Conservation (phyloP, 2,888 invertebrate genomes). For the Tiliacea aurago region DNA sequence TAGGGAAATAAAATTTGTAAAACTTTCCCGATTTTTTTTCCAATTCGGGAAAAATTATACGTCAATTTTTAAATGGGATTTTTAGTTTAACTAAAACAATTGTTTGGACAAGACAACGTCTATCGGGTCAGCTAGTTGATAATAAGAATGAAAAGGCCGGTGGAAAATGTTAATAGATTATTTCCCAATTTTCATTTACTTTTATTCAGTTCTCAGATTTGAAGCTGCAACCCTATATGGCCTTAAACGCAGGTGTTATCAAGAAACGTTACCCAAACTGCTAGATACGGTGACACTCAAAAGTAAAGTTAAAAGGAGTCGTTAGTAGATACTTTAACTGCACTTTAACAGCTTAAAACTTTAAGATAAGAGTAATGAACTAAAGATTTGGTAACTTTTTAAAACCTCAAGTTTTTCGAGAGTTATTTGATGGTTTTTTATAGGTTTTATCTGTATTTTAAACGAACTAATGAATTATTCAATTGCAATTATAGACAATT, state of each 20-base stretch:
- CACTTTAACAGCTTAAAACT: constrained; percentile 50
- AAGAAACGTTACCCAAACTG: not conserved
- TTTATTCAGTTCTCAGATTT: not conserved
- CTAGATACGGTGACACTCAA: constrained; percentile 26
- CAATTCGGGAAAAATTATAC: no score
- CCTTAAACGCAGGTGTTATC: constrained; percentile 9
- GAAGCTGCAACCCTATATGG: not conserved
- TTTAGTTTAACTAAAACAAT: no score
- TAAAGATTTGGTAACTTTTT: constrained; percentile 49
- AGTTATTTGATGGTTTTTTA: constrained; percentile 21
- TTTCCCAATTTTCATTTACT: not conserved
- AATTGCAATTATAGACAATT: constrained; percentile 44
- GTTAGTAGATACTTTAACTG: constrained; percentile 54
- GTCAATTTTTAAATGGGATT: no score
- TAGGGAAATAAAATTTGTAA: no score
- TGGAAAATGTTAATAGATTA: not conserved
- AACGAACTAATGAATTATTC: constrained; percentile 50
- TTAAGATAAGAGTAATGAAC: constrained; percentile 57
- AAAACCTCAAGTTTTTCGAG: constrained; percentile 25
- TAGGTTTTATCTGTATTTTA: constrained; percentile 45
- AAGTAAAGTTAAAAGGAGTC: constrained; percentile 43
- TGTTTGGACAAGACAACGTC: no score
- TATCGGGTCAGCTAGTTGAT: no score
- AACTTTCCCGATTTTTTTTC: no score
- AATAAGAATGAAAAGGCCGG: no score